phyloP scores from a whole-genome alignment of 2,113 vertebrate genomes.

The Crotalus tigris region DNA sequence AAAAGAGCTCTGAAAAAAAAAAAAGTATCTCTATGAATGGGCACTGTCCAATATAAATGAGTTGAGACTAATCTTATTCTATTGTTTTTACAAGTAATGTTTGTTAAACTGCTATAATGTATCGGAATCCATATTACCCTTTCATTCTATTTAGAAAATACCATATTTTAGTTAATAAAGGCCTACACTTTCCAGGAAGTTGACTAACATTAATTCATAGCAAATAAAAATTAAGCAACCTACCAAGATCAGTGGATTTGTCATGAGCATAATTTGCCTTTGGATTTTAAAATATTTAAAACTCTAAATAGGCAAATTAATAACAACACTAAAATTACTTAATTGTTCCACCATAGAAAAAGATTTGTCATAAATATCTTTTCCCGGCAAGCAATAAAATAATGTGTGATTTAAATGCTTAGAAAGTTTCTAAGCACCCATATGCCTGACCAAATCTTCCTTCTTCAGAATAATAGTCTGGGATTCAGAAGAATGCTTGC shows the following conservation, averaged over 20 bases:
- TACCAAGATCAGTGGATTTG: not conserved
- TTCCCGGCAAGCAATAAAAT: not conserved
- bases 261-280: not conserved
- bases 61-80: not conserved
- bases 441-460: not conserved
- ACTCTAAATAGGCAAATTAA: not conserved
- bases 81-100: conserved; percentile 3
- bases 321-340: not conserved
- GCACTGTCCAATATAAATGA: not conserved
- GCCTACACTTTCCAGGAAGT: conserved; percentile 2
- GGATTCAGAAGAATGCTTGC: not conserved
- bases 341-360: not conserved
- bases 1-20: not conserved
- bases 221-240: not conserved
- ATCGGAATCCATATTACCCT: not conserved
- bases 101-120: not conserved
- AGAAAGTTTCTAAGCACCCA: not conserved
- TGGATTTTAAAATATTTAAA: not conserved
- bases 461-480: not conserved
- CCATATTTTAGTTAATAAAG: conserved; percentile 15
- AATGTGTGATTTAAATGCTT: not conserved
- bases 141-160: not conserved
- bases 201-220: not conserved
- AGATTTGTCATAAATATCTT: not conserved
- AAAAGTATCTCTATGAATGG: not conserved